Conservation (phyloP, 2,888 invertebrate genomes). For the Resseliella maxima region DNA sequence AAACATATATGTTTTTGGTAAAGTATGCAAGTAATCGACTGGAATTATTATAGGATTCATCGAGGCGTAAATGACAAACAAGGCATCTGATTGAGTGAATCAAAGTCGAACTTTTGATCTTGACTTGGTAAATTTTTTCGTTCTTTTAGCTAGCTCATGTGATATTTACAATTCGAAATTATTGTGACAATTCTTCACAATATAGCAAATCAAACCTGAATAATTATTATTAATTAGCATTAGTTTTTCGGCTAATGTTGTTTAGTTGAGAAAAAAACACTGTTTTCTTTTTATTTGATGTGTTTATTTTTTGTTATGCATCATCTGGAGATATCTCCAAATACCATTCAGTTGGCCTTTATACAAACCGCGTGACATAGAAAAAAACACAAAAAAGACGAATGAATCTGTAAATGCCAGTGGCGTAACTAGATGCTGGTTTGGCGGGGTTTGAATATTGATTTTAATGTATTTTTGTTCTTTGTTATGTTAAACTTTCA, state of each 20-base stretch:
- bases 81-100: not conserved
- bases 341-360: not conserved
- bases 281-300: not conserved
- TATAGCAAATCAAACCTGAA: not conserved
- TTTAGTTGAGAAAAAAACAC: not conserved
- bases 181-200: not conserved
- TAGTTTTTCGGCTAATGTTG: not conserved
- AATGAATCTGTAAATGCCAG: not conserved
- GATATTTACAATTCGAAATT: not conserved
- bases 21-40: not conserved
- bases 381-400: not conserved
- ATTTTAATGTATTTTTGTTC: too few relatives aligned
- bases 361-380: not conserved
- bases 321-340: slow-evolving; percentile 20
- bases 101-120: not conserved
- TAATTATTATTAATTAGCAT: slow-evolving; percentile 48
- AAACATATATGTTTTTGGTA: too few relatives aligned
- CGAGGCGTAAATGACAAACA: slow-evolving; percentile 38
- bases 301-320: not conserved
- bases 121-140: not conserved
- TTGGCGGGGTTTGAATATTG: too few relatives aligned
- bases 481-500: too few relatives aligned
- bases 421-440: too few relatives aligned
- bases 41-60: not conserved
- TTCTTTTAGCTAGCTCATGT: not conserved